Evolutionary conservation across 2,888 invertebrate genomes (phyloP), one percentile per base, ranked within the genome.

Genomic region (Leptogaster cylindrica): DNA sequence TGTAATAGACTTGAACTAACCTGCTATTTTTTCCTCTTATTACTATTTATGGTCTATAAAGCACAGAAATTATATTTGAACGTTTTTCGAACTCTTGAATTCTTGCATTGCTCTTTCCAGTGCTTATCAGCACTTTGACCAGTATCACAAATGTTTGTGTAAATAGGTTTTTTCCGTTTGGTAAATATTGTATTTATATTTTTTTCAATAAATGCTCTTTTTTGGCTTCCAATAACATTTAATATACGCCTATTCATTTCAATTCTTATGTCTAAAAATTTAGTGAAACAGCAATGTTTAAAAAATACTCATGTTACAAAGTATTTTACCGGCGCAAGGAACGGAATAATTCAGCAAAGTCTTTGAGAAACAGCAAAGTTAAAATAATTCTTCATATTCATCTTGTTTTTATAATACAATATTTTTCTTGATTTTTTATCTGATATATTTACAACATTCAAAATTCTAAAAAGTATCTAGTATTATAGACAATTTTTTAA

Each of bases 11-110:
- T 18, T 16, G 33, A 28, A 33, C 52, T 52, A 31, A 33, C n/a
- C 28, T 52, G 52, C 28, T 31, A 52, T 33, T 20, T 52, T 52
- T 52, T 33, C 10, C 10, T 31, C 52, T 33, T 52, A 52, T 6
- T n/a, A n/a, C n/a, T n/a, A n/a, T 31, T 61, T 61, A 61, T 41
- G 25, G 44, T 41, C 61, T 61, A 61, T 61, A 61, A 61, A 61
- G 61, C 61, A 61, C 61, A 61, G 39, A 61, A 61, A 25, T 44
- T 61, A 61, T 61, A 14, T 58, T 58, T 36, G 6, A 55, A 55
- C 16, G 44, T 44, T 44, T 12, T 18, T 44, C 16, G 12, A 44
- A 44, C 12, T 14, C 44, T 46, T 20, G 18, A 10, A 20, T 46
- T 46, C 12, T 46, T 20, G 18, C 8, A 23, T 46, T 46, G 23